Evolutionary conservation across 2,113 vertebrate genomes (phyloP), one percentile per base, ranked within the genome.

Genomic region (Saguinus midas): DNA sequence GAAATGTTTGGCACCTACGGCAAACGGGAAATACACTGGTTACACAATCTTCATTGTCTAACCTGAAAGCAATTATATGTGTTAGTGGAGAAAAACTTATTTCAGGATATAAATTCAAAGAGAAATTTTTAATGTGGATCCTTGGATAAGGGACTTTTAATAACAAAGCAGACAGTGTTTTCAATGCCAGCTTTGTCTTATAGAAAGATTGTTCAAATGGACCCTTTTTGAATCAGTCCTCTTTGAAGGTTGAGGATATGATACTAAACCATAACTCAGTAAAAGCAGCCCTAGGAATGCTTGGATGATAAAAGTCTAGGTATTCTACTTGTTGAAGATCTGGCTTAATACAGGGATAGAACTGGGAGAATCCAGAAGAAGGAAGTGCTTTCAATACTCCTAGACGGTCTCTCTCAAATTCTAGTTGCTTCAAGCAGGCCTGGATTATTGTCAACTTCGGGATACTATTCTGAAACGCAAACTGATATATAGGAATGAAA

Each of bases 191-290:
- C 16, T 83, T 94, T 43, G 90, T 25, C 8, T 90, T 76, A 91
- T 0, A 79, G 37, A 92, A 94, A 96, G 45, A 72, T 66, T 87
- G 48, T 82, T 96, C 29, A 72, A 58, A 75, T 18, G 57, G 50
- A 68, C 32, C 16, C 16, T 43, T 86, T 57, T 75, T 35, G 23
- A 86, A 80, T 95, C 43, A 25, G 50, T 66, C 23, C 10, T 93
- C 80, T 96, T 92, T 92, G 58, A 94, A 94, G 84, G 68, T 3
- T 80, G 52, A 93, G 18, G 64, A 55, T 70, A 21, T 25, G 75
- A 84, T 68, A 94, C 84, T 97, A 97, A 96, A 61, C 45, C 50
- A 37, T 88, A 93, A 81, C 66, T 90, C 96, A 93, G 64, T 27
- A 48, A 91, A 66, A 23, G 11, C 43, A 91, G 82, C 96, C 72